A percentile compares a stretch with the other conserved stretches of the same genome.
Conservation (phyloP, 23 tunicate genomes). For the Halocynthia aurantium region DNA sequence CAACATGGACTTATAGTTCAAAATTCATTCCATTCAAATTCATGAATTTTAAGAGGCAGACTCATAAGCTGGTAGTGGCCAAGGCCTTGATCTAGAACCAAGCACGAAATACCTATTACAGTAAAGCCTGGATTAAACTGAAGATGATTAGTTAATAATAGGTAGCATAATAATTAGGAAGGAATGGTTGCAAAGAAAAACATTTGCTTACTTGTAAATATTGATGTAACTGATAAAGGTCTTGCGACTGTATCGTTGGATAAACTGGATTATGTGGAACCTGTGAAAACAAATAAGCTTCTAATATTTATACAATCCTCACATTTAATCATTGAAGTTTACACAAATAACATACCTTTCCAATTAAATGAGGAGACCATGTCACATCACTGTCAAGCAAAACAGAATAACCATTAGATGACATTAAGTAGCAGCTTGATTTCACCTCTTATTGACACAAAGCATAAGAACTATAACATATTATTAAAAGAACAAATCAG, state of each 20-base stretch:
- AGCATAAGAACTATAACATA: too few relatives aligned
- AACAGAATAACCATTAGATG: not conserved
- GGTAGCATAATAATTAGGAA: not conserved
- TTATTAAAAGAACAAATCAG: too few relatives aligned
- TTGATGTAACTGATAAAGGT: slow-evolving; percentile 82
- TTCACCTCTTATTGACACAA: too few relatives aligned
- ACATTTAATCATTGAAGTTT: not conserved
- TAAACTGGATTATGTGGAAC: slow-evolving; percentile 23
- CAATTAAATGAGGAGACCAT: slow-evolving; percentile 40
- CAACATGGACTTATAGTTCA: too few relatives aligned
- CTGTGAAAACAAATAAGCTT: slow-evolving; percentile 5
- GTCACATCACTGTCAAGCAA: slow-evolving; percentile 23
- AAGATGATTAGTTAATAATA: too few relatives aligned
- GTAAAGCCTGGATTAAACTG: too few relatives aligned
- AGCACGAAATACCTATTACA: not conserved
- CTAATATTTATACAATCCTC: not conserved
- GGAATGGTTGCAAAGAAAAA: not conserved
- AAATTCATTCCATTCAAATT: too few relatives aligned
- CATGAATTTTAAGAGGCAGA: too few relatives aligned
- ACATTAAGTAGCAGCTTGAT: too few relatives aligned
- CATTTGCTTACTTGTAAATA: slow-evolving; percentile 52
- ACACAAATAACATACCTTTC: slow-evolving; percentile 31
- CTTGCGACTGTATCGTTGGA: slow-evolving; percentile 70
- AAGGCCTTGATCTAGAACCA: not conserved
- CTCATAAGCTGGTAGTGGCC: not conserved